A percentile compares a stretch with the other conserved stretches of the same genome.
Evolutionary conservation across 2,113 vertebrate genomes (phyloP).

Genomic region (Donacobius atricapilla): DNA sequence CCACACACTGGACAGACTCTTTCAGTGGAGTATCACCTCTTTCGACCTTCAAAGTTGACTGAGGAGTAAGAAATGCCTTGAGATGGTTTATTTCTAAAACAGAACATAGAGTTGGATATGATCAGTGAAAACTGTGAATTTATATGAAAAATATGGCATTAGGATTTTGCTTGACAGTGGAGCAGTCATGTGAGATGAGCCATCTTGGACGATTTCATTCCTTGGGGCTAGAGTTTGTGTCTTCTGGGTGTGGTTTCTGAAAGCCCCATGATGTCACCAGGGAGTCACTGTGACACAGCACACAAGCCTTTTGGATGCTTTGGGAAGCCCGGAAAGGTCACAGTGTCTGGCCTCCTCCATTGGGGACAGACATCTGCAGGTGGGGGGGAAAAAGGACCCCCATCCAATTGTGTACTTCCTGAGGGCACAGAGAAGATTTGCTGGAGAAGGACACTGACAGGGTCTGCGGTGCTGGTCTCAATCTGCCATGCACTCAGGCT

Average conservation of each 20-base stretch:
- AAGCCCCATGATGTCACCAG: not conserved
- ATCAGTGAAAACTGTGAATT: not conserved
- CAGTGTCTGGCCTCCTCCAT: not conserved
- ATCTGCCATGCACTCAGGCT: not conserved
- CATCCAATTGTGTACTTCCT: not conserved
- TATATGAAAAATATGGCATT: not conserved
- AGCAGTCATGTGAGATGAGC: rapidly evolving
- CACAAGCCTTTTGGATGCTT: not conserved
- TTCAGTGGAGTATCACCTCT: not conserved
- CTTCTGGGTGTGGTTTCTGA: not conserved
- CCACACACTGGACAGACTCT: not conserved
- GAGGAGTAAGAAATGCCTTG: not conserved
- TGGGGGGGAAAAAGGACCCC: not conserved
- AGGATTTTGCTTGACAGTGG: not conserved
- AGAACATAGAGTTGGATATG: not conserved
- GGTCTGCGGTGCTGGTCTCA: no score
- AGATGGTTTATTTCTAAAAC: not conserved
- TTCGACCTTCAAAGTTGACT: not conserved
- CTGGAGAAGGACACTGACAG: not conserved
- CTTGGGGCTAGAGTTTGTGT: not conserved
- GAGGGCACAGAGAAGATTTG: not conserved
- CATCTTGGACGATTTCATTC: not conserved
- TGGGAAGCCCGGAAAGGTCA: not conserved
- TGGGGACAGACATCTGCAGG: not conserved
- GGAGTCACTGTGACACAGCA: rapidly evolving